phyloP scores from a whole-genome alignment of 2,797 vertebrate genomes.

The Thunnus albacares region DNA sequence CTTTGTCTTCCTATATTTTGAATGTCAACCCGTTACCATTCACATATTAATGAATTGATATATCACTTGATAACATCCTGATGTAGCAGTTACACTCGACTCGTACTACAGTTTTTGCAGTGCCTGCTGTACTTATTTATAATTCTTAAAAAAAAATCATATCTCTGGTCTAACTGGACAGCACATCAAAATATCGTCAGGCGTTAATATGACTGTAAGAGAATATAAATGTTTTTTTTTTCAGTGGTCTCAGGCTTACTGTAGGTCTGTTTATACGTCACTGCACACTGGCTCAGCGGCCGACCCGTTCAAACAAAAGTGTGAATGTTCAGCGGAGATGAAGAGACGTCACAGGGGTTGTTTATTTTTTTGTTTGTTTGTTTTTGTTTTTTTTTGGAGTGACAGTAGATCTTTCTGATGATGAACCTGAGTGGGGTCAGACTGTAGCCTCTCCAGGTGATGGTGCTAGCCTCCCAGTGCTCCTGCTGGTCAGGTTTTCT shows the following conservation, averaged over 20 bases:
- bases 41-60: not conserved
- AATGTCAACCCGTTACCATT: slow-evolving; percentile 36
- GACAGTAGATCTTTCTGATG: slow-evolving; percentile 13
- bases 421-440: slow-evolving; percentile 33
- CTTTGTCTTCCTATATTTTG: slow-evolving; percentile 57
- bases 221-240: slow-evolving; percentile 35
- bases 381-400: not conserved
- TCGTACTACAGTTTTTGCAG: slow-evolving; percentile 27
- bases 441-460: slow-evolving; percentile 52
- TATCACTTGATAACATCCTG: not conserved
- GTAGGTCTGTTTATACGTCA: slow-evolving; percentile 8
- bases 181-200: slow-evolving; percentile 6
- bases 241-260: slow-evolving; percentile 50
- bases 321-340: slow-evolving; percentile 1
- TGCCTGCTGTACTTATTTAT: slow-evolving; percentile 45
- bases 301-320: not conserved
- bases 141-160: not conserved
- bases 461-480: slow-evolving; percentile 71
- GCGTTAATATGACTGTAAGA: slow-evolving; percentile 35
- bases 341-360: not conserved
- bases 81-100: slow-evolving; percentile 63
- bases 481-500: slow-evolving; percentile 67
- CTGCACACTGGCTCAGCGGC: slow-evolving; percentile 3
- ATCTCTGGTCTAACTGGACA: slow-evolving; percentile 27
- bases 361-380: no score